A percentile compares a stretch with the other conserved stretches of the same genome.
phyloP scores from a whole-genome alignment of 2,797 vertebrate genomes.

The Heterohyrax brucei region DNA sequence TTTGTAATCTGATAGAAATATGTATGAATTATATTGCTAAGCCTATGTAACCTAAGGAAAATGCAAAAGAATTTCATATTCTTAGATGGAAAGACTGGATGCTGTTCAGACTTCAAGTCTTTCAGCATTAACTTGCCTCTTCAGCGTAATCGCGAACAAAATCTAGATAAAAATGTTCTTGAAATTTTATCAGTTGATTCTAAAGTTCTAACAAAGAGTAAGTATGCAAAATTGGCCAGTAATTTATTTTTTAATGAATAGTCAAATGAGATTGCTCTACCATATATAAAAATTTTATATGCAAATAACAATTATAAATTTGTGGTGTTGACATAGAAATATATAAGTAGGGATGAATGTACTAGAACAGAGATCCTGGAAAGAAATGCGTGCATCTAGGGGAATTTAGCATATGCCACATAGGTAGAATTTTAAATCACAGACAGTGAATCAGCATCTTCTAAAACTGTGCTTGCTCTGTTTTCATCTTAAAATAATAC shows the following conservation, averaged over 20 bases:
- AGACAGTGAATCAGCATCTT: neutral
- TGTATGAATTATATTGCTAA: neutral
- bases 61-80: neutral
- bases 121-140: neutral
- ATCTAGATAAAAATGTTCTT: neutral
- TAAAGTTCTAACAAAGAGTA: neutral
- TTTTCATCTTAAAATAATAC: neutral
- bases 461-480: too few species aligned
- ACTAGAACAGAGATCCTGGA: neutral
- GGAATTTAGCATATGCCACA: neutral
- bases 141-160: neutral
- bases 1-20: neutral
- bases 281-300: neutral
- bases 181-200: neutral
- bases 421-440: neutral
- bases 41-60: neutral
- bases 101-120: neutral
- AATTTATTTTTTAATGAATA: neutral
- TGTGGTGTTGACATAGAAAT: neutral
- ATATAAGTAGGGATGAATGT: neutral
- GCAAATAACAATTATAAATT: neutral
- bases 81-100: neutral
- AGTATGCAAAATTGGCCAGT: neutral
- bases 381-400: neutral
- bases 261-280: neutral